phyloP scores from a whole-genome alignment of 2,797 vertebrate genomes.

The Glossophaga mutica region DNA sequence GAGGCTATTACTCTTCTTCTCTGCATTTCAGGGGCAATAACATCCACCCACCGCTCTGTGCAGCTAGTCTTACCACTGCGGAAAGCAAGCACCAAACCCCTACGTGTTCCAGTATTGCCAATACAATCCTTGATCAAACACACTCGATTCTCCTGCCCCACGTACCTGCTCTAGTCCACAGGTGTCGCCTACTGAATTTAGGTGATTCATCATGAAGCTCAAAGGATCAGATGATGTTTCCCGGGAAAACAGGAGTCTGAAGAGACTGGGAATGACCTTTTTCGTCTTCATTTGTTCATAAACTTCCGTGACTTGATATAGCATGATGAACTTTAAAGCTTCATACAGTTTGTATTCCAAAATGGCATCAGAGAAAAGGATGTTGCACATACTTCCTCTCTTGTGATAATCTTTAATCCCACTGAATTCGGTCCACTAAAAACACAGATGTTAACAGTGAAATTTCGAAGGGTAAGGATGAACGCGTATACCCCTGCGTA shows the following conservation, averaged over 20 bases:
- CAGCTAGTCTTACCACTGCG: background rate
- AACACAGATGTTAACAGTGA: background rate
- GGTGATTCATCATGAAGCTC: constrained; percentile 88
- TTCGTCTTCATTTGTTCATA: constrained; percentile 82
- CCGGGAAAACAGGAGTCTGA: constrained; percentile 80
- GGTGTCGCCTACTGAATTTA: constrained; percentile 83
- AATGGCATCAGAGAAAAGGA: constrained; percentile 82
- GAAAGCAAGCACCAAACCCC: background rate
- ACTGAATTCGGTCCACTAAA: constrained; percentile 83
- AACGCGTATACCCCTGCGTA: accelerated
- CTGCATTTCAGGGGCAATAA: background rate
- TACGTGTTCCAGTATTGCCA: accelerated
- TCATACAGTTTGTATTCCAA: constrained; percentile 84
- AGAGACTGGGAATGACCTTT: constrained; percentile 74
- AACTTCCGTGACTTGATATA: constrained; percentile 83
- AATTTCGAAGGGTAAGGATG: background rate
- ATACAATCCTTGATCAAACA: background rate
- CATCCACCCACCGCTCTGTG: background rate
- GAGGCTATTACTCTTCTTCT: background rate
- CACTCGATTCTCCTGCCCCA: background rate
- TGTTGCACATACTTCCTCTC: constrained; percentile 80
- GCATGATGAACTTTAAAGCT: constrained; percentile 87
- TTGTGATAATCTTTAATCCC: constrained; percentile 80
- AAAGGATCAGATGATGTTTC: constrained; percentile 84
- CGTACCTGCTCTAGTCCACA: constrained; percentile 84